Base-by-base conservation (phyloP, 2,797 vertebrate genomes). In the Nyctibius grandis region DNA sequence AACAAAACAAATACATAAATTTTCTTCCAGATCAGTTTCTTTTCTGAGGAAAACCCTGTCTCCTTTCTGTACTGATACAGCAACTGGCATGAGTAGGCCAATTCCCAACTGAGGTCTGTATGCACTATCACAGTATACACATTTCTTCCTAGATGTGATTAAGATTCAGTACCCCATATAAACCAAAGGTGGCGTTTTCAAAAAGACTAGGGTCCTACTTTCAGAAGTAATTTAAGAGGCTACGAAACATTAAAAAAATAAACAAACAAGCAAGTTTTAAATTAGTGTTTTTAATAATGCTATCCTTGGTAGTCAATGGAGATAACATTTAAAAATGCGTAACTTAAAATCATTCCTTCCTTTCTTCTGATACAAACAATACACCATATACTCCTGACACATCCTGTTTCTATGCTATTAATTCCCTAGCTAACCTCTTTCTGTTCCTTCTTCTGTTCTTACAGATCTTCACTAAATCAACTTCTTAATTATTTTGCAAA, bases 121-220 rank as follows among this genome's bases (percentile, higher is more conserved):
- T 4, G 5, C 9, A 28, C 18, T 31, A 5, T 36, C 64, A n/a
- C 34, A 59, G 28, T 9, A 22, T 1, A 31, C 1, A 9, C 2
- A 40, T 51, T 86, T 88, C 34, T 40, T 77, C n/a, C 38, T 14
- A 73, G 9, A 2, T 31, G 13, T 40, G 40, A 74, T 28, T 40
- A 61, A 65, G 61, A 42, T 25, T 44, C n/a, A 80, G 34, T 17
- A 81, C 14, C 40, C 34, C 40, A 42, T 38, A n/a, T 85, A 72
- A 81, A 42, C 1, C 21, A n/a, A 42, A 12, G 7, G 26, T 8
- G n/a, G 10, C 16, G 68, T 67, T 77, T 59, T 77, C 44, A 44
- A 73, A 68, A 60, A 70, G 50, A 10, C 16, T 61, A 61, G 15
- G 4, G 9, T 67, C 5, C 29, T 69, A 31, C 14, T 29, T 56